Evolutionary conservation across 2,888 invertebrate genomes (phyloP), one percentile per base, ranked within the genome.

Genomic region (Patella depressa): DNA sequence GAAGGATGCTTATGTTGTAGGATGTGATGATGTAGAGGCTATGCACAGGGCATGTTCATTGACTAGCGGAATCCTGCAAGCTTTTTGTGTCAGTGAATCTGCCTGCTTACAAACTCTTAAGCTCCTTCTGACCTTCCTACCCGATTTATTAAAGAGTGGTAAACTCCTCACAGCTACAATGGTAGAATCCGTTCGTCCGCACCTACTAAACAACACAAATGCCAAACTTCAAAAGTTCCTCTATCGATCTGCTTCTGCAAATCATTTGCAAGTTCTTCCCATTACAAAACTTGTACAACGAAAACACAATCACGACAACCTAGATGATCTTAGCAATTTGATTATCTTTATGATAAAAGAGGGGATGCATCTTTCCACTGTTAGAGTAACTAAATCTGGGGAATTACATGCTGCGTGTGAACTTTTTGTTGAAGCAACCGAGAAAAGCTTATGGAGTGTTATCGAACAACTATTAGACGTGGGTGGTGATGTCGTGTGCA

Each of bases 391-490:
- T 74, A 78, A 79, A 71, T 76, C 75, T 9, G 76, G 78, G 54
- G 71, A 71, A 11, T 57, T 81, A 5, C 82, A 83, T 69, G 73
- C 77, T 17, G 79, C 77, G 14, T 83, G 83, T 73, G 81, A 82
- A 72, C 71, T 79, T 34, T 78, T 82, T 19, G 71, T 76, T 5
- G 53, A 71, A 19, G 80, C 80, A 15, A 71, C 80, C 14, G 71
- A 77, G 45, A 73, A 78, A 14, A 73, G 73, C 12, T 74, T 79
- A 59, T 82, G 79, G 78, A 70, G 74, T 9, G 75, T 78, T 17
- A 79, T 76, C 11, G 74, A 75, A 15, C 70, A 53, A 15, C 57
- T 83, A 54, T 73, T 82, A 15, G 54, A 53, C 7, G 72, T 65
- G 29, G 76, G 76, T 4, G 81, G 79, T 3, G 12, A 65, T 53